These are phyloP conservation scores for Sparidentex hasta DNA, from an alignment of 2,797 vertebrate species.

Conservation along the genomic window DNA sequence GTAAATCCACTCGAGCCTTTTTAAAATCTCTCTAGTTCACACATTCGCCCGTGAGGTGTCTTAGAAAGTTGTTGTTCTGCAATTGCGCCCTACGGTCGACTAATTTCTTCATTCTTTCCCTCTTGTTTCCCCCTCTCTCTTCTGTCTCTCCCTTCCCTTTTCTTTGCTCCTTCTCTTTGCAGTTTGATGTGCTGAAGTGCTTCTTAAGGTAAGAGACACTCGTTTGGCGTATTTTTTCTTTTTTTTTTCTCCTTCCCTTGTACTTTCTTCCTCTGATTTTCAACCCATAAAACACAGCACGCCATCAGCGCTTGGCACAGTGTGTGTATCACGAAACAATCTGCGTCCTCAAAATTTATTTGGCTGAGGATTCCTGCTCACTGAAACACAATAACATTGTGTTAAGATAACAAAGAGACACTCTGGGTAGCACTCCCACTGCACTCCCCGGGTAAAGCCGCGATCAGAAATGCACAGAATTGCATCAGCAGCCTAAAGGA, in stretches of 20 bases:
- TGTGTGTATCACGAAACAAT: slow-evolving; percentile 67
- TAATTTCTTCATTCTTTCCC: slow-evolving; percentile 42
- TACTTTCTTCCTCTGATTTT: slow-evolving; percentile 61
- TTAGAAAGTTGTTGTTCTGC: slow-evolving; percentile 57
- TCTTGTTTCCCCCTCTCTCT: slow-evolving; percentile 14
- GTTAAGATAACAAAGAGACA: slow-evolving; percentile 74
- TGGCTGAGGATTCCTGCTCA: slow-evolving; percentile 51
- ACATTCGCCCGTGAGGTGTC: slow-evolving; percentile 38
- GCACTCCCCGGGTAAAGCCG: slow-evolving; percentile 48
- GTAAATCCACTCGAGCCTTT: slow-evolving; percentile 26
- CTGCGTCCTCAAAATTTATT: slow-evolving; percentile 68
- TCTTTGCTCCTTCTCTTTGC: slow-evolving; percentile 28
- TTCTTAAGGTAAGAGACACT: slow-evolving; percentile 78
- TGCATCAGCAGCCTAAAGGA: slow-evolving; percentile 20
- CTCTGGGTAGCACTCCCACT: slow-evolving; percentile 61
- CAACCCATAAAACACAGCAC: slow-evolving; percentile 62
- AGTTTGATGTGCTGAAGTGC: slow-evolving; percentile 74
- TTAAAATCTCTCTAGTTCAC: slow-evolving; percentile 18
- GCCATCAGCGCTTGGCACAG: slow-evolving; percentile 65
- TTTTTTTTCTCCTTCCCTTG: slow-evolving; percentile 15
- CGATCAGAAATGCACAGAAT: slow-evolving; percentile 41
- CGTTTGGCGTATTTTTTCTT: slow-evolving; percentile 39
- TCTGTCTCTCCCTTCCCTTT: slow-evolving; percentile 10
- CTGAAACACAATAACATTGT: slow-evolving; percentile 68
- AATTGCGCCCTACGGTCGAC: slow-evolving; percentile 40